Base-by-base conservation (phyloP, 2,113 vertebrate genomes). In the Mohoua ochrocephala region DNA sequence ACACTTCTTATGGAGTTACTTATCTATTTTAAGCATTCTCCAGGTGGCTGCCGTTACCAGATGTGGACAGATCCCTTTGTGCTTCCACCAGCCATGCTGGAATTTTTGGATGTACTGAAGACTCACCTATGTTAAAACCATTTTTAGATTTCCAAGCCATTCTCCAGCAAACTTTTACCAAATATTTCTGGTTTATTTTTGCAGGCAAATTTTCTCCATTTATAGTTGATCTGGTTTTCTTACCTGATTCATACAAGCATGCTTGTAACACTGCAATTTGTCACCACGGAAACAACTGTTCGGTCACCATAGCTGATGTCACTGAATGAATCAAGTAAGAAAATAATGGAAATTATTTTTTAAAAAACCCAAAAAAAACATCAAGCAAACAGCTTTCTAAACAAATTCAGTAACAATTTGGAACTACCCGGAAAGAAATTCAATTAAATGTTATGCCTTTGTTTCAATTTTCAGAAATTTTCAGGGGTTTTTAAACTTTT, bases 391-490 rank as follows among this genome's bases (percentile, higher is more conserved):
- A 78, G 18, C 8, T 52, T n/a, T 65, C 49, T 54, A 65, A 79
- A 81, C 22, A 81, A 53, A 91, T 45, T 31, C 57, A 73, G 83
- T 44, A 56, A 94, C 83, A 87, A 83, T 82, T 74, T 37, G 69
- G 59, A 95, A 76, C 21, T 69, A 83, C 3, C 1, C 10, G 7
- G 78, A 95, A 90, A 50, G n/a, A 91, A 94, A 90, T 80, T 80
- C n/a, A 82, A 70, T 33, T 84, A 24, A 83, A 83, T 13, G 31
- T 31, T 41, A 86, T 74, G 31, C 12, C 10, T n/a, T 47, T 74
- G 87, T 84, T 94, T 94, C 89, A n/a, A 30, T 65, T 94, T 80
- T 88, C 91, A 79, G 79, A 94, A 93, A 52, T 85, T 68, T 85
- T 47, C 42, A 30, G 15, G 2, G 0, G 7, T 50, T n/a, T 75